Evolutionary conservation across 2,888 invertebrate genomes (phyloP).

Genomic region (Metallyticus violacea): DNA sequence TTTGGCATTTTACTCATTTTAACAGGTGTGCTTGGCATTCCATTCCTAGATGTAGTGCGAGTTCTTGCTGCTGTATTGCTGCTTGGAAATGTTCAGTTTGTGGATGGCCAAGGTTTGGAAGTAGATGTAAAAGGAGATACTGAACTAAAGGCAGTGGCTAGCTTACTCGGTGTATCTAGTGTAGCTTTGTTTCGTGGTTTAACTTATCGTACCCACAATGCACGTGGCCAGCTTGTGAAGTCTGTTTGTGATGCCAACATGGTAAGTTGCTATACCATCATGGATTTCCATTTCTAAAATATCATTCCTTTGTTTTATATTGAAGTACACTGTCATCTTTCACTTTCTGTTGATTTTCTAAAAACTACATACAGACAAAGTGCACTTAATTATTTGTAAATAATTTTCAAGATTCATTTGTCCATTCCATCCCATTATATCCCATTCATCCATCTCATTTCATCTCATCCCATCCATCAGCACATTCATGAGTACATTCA

Average conservation of each 20-base stretch:
- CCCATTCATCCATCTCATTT: too few species aligned
- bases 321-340: neutral
- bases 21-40: slow-evolving; percentile 80
- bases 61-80: slow-evolving; percentile 87
- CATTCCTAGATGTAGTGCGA: slow-evolving; percentile 88
- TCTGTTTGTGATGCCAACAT: slow-evolving; percentile 80
- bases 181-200: slow-evolving; percentile 76
- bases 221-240: slow-evolving; percentile 74
- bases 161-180: slow-evolving; percentile 74
- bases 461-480: too few species aligned
- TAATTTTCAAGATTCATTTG: too few species aligned
- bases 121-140: slow-evolving; percentile 78
- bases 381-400: too few species aligned
- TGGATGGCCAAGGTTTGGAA: slow-evolving; percentile 70
- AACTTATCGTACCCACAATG: slow-evolving; percentile 76
- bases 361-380: too few species aligned
- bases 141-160: slow-evolving; percentile 83
- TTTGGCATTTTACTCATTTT: neutral
- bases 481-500: too few species aligned
- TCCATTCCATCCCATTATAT: neutral
- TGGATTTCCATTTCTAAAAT: neutral
- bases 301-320: neutral
- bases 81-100: slow-evolving; percentile 88
- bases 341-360: neutral
- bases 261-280: slow-evolving; percentile 45